Base-by-base conservation (phyloP, 2,797 vertebrate genomes). In the Neosilurus mollespiculum region DNA sequence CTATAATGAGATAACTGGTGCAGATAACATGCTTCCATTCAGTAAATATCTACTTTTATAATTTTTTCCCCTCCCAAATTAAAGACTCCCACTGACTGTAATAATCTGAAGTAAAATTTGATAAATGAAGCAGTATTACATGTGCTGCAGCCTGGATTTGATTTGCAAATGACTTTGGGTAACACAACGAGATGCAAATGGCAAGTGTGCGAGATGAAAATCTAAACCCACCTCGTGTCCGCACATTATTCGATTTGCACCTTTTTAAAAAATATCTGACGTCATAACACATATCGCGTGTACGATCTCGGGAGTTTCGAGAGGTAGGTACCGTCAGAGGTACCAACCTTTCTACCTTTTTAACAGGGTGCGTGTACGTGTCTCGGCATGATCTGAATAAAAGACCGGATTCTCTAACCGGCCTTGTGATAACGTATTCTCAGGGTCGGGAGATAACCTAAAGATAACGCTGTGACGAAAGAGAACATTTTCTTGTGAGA, bases 141-240 rank as follows among this genome's bases (percentile, higher is more conserved):
- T 11, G 15, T 59, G 43, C 14, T 49, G 14, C 4, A 22, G 12
- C 3, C 9, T 20, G 9, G n/a, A 84, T 85, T 84, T 84, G 78
- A 59, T 78, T 78, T 54, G 79, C 73, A 85, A 85, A 85, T 81
- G 37, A 22, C 16, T 34, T 30, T 51, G 43, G 61, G 18, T 26
- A 18, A 30, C 69, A 18, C 54, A 54, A 80, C 67, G 58, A 22
- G 62, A 81, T 76, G 53, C 76, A 83, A 84, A 84, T 64, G 20
- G 7, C 4, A 24, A n/a, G 10, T 34, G 26, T 65, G 18, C 4
- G 64, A 58, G 51, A 64, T 15, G n/a, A 43, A 65, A 54, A 66
- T 75, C 65, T 24, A 37, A 58, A 76, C 58, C 54, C n/a, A 24
- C 56, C 24, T 11, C 3, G 16, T 56, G 70, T 18, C 43, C 8